Base-by-base conservation (phyloP, 2,888 invertebrate genomes). In the Tetanocera ferruginea region DNA sequence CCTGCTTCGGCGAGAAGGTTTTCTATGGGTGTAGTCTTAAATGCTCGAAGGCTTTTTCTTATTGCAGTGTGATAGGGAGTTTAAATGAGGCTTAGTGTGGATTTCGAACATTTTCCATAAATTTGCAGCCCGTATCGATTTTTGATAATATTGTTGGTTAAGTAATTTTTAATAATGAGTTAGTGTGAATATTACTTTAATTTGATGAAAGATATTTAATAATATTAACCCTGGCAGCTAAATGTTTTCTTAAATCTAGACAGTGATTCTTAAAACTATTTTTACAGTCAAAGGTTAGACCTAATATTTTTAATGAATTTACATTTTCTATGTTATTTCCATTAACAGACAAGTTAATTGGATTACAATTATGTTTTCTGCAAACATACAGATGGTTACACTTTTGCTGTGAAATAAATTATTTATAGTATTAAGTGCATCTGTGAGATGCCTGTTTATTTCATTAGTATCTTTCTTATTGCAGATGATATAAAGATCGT, bases 111-210 rank as follows among this genome's bases (percentile, higher is more conserved):
- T 37, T 62, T 9, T 57, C 62, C 66, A 52, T 75, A 75, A 51
- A 55, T 75, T 52, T n/a, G n/a, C n/a, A n/a, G n/a, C n/a, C n/a
- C n/a, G n/a, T n/a, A n/a, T n/a, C 69, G 25, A 69, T 69, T 69
- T 76, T 76, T 14, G 76, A 69, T 17, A 69, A 28, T 23, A 66
- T 34, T 66, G 66, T n/a, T 9, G 66, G 14, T 76, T 60, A 69
- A 5, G 60, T 76, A 4, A 76, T 57, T 11, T 60, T 76, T 57
- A 28, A 19, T 14, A 76, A 17, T 25, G 69, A 66, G 23, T 8
- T 25, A 17, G 57, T 67, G 43, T 57, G 43, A 14, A 76, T 55
- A 31, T 66, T n/a, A 28, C 69, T 66, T 37, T 76, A 49, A 37
- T 69, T 76, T 49, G 76, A n/a, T n/a, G n/a, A n/a, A n/a, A n/a